A percentile compares a stretch with the other conserved stretches of the same genome.
phyloP scores from a whole-genome alignment of 2,797 vertebrate species.

The Erethizon dorsatum region DNA sequence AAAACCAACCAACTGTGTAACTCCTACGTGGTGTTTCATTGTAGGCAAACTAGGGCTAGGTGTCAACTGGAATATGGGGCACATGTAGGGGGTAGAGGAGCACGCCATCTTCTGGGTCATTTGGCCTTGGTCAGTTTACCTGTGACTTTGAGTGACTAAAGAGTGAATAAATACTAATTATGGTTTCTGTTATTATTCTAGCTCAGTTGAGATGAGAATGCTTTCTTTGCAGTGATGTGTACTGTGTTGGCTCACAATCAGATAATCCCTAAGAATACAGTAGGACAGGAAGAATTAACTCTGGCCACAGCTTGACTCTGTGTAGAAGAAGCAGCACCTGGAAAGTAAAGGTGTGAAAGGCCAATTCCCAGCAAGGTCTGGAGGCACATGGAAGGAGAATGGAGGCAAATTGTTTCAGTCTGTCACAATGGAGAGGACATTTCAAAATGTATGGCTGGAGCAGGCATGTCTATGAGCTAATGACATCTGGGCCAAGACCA shows the following conservation, averaged over 20 bases:
- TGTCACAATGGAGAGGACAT: neutral
- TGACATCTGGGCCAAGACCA: neutral
- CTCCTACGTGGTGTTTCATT: neutral
- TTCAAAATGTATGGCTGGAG: neutral
- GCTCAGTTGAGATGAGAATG: conserved; percentile 13
- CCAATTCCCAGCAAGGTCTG: neutral
- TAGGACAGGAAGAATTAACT: neutral
- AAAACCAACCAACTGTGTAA: neutral
- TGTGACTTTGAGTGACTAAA: neutral
- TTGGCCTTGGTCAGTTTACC: neutral
- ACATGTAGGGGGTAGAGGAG: neutral
- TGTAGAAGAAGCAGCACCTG: neutral
- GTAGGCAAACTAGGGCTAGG: neutral
- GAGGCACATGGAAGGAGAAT: neutral
- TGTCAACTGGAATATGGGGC: neutral
- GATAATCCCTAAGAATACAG: neutral
- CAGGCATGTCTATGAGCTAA: neutral
- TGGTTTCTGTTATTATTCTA: neutral
- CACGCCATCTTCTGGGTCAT: neutral
- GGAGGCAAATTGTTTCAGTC: neutral
- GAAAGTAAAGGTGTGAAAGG: neutral
- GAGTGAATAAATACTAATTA: neutral
- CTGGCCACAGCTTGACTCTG: neutral
- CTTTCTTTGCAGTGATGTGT: neutral
- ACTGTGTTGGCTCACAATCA: neutral